phyloP scores from a whole-genome alignment of 2,113 vertebrate genomes.

The Chaetura pelagica region DNA sequence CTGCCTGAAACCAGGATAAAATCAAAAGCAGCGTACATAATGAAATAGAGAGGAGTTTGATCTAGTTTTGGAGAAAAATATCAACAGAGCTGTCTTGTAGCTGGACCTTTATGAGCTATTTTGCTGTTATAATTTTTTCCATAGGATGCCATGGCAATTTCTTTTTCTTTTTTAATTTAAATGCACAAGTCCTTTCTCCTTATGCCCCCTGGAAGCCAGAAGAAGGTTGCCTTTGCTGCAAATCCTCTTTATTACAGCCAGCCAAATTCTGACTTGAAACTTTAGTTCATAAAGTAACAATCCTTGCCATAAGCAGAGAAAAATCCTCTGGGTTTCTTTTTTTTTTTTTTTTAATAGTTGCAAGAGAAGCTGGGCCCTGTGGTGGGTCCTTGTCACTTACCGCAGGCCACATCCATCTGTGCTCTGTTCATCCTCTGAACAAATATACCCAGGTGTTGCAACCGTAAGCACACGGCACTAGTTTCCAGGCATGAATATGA shows the following conservation, averaged over 20 bases:
- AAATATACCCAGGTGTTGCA: neutral
- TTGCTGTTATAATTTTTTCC: neutral
- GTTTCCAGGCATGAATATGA: neutral
- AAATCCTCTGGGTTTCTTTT: neutral
- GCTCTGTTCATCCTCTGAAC: neutral
- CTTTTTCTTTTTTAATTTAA: neutral
- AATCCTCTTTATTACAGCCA: neutral
- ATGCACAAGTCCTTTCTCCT: neutral
- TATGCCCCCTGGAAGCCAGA: neutral
- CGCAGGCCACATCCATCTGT: neutral
- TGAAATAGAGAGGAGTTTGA: neutral
- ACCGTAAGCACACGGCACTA: fast-evolving
- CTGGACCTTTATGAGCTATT: neutral
- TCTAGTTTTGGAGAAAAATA: neutral
- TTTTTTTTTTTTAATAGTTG: neutral
- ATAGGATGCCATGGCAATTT: neutral
- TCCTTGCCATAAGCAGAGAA: neutral
- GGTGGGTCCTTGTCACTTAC: neutral
- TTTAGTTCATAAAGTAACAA: neutral
- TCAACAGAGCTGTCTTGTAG: neutral
- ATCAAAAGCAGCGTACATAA: neutral
- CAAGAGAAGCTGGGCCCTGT: neutral
- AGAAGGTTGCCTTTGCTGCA: neutral
- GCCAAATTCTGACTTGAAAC: neutral
- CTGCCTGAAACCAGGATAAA: neutral